Conservation (phyloP, 2,888 invertebrate genomes). For the Meliscaeva auricollis region DNA sequence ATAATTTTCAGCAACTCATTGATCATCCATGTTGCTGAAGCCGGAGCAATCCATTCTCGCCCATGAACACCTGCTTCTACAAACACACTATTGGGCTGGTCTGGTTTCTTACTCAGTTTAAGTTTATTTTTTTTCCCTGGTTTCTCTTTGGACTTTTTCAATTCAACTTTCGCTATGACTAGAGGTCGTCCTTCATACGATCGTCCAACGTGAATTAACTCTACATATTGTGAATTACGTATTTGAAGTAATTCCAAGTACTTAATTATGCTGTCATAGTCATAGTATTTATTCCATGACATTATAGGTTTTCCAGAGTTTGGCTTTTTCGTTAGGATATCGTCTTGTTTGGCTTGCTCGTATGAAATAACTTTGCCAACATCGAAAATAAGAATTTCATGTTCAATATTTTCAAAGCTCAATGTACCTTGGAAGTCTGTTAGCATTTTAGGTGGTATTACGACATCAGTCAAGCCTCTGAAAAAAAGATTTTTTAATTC, state of each 20-base stretch:
- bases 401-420: constrained; percentile 87
- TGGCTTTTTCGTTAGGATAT: constrained; percentile 34
- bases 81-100: constrained; percentile 90
- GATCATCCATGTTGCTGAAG: constrained; percentile 90
- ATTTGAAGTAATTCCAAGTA: constrained; percentile 89
- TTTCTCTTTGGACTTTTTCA: constrained; percentile 80
- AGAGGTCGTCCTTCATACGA: constrained; percentile 90
- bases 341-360: constrained; percentile 85
- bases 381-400: constrained; percentile 89
- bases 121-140: constrained; percentile 79
- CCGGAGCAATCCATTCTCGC: constrained; percentile 92
- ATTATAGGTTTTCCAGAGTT: constrained; percentile 85
- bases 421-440: constrained; percentile 84
- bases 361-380: constrained; percentile 90
- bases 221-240: constrained; percentile 87
- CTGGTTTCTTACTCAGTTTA: constrained; percentile 84
- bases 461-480: constrained; percentile 87
- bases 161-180: constrained; percentile 88
- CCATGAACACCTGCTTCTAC: constrained; percentile 92
- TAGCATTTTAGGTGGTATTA: constrained; percentile 88
- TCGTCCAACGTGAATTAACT: constrained; percentile 89
- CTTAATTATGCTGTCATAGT: constrained; percentile 88
- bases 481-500: background rate
- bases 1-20: constrained; percentile 88
- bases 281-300: constrained; percentile 90